Evolutionary conservation across 2,797 vertebrate species (phyloP).

Genomic region (Thripadectes ignobilis): DNA sequence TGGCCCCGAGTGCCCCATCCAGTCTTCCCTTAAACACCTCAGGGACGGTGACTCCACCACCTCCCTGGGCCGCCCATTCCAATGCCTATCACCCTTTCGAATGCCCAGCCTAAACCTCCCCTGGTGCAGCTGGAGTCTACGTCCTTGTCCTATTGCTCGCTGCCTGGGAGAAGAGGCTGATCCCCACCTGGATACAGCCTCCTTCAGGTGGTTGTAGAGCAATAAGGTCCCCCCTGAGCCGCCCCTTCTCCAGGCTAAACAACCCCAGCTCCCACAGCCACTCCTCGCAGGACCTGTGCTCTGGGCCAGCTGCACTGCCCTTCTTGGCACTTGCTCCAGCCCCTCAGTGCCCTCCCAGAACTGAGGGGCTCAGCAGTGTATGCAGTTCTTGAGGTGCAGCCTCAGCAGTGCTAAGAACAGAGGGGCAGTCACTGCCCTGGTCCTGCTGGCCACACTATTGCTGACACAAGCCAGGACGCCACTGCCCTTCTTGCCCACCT

Average conservation of each 20-base stretch:
- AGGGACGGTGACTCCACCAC: neutral
- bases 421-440: neutral
- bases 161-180: accelerated
- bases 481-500: neutral
- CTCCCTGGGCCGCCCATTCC: neutral
- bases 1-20: neutral
- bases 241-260: neutral
- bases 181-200: neutral
- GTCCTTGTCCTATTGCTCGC: neutral
- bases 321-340: neutral
- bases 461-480: neutral
- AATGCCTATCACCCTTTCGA: neutral
- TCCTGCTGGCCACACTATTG: neutral
- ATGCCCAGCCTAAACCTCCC: neutral
- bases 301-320: accelerated
- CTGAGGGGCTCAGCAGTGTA: neutral
- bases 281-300: neutral
- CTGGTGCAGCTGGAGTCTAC: neutral
- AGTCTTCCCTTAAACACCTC: neutral
- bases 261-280: too few species aligned
- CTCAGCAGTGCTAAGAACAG: neutral
- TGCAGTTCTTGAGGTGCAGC: neutral
- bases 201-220: neutral
- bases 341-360: neutral
- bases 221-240: accelerated